Base-by-base conservation (phyloP, 2,888 invertebrate species). In the Coenonympha arcania region DNA sequence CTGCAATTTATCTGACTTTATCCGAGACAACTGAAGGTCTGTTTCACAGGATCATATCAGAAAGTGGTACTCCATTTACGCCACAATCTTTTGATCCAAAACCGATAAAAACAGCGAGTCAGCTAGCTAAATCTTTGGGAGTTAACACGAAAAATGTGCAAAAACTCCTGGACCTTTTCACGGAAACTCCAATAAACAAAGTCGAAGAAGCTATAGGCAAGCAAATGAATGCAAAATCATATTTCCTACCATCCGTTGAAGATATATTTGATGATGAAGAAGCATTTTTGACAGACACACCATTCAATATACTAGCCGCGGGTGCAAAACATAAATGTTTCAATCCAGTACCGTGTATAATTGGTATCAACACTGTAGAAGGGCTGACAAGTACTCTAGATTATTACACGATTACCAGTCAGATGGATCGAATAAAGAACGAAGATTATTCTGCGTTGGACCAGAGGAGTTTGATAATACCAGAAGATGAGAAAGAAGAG, bases 351-450 rank as follows among this genome's bases (percentile, higher is more conserved):
- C 89, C 90, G 1, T 65, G 81, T 0, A 77, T 89, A 3, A 74
- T 88, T 56, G 89, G 90, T 0, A 66, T 88, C 0, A 88, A 85
- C 43, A 87, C 88, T 0, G 87, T 84, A 0, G 90, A 90, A 68
- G 89, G 89, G 0, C 56, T 89, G 0, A 76, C 83, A 0, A 76
- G 78, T 39, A 85, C 79, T 50, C 62, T 82, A 16, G 81, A 84
- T 45, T 80, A 78, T 45, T 67, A 76, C 26, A 80, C 82, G 0
- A 73, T 83, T 0, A 80, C 78, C 0, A 79, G 79, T 52, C 76
- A 78, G 59, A 76, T 79, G 66, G 75, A 83, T 15, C 63, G 83
- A 55, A 75, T 83, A 0, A 65, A 69, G 30, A 73, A 82, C 30
- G 79, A 79, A 57, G 81, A 86, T 41, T 74, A 67, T 30, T 71